phyloP scores from a whole-genome alignment of 2,113 vertebrate genomes.

The Macrotus californicus region DNA sequence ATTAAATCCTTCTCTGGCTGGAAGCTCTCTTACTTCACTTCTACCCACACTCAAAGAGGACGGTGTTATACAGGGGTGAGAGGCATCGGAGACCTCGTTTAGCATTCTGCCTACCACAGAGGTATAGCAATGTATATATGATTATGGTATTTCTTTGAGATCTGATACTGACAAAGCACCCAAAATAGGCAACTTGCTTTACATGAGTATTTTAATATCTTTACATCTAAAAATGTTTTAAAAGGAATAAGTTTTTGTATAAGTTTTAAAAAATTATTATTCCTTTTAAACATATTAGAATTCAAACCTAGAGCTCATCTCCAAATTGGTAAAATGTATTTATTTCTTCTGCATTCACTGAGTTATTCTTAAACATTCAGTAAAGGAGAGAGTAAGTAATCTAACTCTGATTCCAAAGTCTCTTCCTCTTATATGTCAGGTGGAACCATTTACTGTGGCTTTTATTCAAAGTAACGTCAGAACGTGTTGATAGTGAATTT shows the following conservation, averaged over 20 bases:
- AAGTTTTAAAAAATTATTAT: not conserved
- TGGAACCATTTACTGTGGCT: not conserved
- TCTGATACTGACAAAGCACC: not conserved
- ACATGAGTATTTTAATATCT: not conserved
- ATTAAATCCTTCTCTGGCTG: not conserved
- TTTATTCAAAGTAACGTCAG: not conserved
- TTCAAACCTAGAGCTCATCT: conserved; percentile 12
- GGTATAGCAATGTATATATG: not conserved
- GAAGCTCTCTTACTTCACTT: not conserved
- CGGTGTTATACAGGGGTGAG: not conserved
- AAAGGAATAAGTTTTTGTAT: not conserved
- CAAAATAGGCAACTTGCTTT: not conserved
- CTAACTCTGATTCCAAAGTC: not conserved
- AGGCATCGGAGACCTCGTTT: not conserved
- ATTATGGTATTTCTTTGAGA: not conserved
- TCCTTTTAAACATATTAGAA: not conserved
- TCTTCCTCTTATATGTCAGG: not conserved
- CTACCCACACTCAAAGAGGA: not conserved
- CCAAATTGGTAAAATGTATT: conserved; percentile 3
- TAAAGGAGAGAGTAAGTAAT: not conserved
- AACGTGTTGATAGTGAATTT: not conserved
- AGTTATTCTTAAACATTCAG: not conserved
- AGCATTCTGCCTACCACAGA: not conserved
- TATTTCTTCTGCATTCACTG: not conserved
- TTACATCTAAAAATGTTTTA: not conserved